phyloP scores from a whole-genome alignment of 2,797 vertebrate species.

The Pristis pectinata region DNA sequence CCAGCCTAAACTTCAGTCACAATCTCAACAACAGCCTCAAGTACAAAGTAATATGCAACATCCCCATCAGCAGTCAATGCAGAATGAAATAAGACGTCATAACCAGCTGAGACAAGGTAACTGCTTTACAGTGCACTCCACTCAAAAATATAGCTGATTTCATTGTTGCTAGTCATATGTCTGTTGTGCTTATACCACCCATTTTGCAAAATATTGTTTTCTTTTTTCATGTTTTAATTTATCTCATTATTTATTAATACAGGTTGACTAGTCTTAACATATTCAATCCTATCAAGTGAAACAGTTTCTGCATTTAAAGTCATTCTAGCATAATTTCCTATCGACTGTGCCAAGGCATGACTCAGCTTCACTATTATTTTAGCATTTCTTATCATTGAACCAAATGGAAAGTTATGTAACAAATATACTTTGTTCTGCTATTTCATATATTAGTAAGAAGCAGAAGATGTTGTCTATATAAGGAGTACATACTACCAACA shows the following conservation, averaged over 20 bases:
- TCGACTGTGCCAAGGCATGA: background rate
- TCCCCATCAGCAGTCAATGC: conserved; percentile 48
- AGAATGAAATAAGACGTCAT: conserved; percentile 67
- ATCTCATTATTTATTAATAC: background rate
- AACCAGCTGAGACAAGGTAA: conserved; percentile 86
- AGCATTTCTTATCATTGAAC: background rate
- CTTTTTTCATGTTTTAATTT: background rate
- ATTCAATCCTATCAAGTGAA: background rate
- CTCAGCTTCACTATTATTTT: background rate
- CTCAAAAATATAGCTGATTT: background rate
- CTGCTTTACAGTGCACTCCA: conserved; percentile 24
- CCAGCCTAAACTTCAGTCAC: conserved; percentile 53
- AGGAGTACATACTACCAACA: background rate
- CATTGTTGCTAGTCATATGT: background rate
- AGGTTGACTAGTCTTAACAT: background rate
- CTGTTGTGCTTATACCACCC: background rate
- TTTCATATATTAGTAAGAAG: background rate
- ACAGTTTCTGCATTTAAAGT: background rate
- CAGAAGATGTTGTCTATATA: background rate
- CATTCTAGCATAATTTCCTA: background rate
- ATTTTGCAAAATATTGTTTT: background rate
- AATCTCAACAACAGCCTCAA: conserved; percentile 36
- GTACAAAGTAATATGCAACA: conserved; percentile 56
- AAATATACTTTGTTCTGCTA: background rate
- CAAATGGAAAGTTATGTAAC: background rate